Conservation (phyloP, 2,888 invertebrate genomes). For the Drosophila limbata region DNA sequence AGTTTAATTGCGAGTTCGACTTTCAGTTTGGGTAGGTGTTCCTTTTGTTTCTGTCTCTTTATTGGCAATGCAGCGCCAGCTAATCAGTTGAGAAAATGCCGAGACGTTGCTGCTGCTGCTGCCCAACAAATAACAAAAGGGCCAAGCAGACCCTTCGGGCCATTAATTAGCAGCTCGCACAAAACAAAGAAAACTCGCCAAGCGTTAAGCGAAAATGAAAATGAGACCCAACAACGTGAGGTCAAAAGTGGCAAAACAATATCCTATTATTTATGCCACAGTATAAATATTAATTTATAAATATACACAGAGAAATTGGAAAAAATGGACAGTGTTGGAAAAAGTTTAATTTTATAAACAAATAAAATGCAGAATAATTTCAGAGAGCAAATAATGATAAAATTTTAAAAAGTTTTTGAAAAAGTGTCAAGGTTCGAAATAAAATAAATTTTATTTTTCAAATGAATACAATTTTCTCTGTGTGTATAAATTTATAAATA, state of each 20-base stretch:
- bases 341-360: neutral
- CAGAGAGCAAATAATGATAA: too few species aligned
- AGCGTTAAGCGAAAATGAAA: constrained; percentile 17
- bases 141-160: constrained; percentile 61
- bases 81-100: constrained; percentile 74
- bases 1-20: neutral
- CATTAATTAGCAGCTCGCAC: constrained; percentile 70
- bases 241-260: constrained; percentile 71
- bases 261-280: constrained; percentile 40
- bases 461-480: too few species aligned
- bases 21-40: constrained; percentile 8
- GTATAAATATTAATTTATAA: constrained; percentile 38
- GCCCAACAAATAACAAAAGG: constrained; percentile 56
- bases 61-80: constrained; percentile 71
- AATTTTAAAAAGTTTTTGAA: too few species aligned
- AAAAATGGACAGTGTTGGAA: neutral
- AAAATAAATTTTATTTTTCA: too few species aligned
- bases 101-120: constrained; percentile 41
- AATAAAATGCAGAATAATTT: too few species aligned
- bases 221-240: constrained; percentile 20
- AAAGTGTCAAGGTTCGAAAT: too few species aligned
- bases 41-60: constrained; percentile 54
- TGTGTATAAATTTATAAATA: constrained; percentile 33
- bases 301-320: neutral
- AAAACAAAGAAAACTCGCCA: constrained; percentile 43